Base-by-base conservation (phyloP, 2,113 vertebrate genomes). In the Pomatostomus ruficeps region DNA sequence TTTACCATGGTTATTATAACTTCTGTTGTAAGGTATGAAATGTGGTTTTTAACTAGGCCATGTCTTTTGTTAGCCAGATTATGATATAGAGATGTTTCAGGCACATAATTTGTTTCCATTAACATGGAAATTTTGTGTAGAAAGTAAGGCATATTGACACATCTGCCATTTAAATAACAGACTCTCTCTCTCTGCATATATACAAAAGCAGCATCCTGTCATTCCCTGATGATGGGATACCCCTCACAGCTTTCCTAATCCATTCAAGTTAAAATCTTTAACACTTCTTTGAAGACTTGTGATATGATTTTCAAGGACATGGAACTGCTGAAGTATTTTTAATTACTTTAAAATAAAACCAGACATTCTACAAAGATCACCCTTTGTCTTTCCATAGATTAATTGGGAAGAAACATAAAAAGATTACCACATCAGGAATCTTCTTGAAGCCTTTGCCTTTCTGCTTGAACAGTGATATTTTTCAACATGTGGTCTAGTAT, bases 401-500 rank as follows among this genome's bases (percentile, higher is more conserved):
- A 55, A 71, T 31, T 77, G 78, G 25, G 65, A 95, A 95, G 55
- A 93, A 90, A 88, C 43, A 88, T 52, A 71, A 96, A 95, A 95
- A 96, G 82, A 82, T 94, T 86, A 97, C 96, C 78, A 85, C 74
- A 84, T 97, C 86, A 97, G 95, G 73, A 93, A 96, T 94, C 70
- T 63, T 94, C 96, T 97, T 97, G 96, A 98, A 98, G 98, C 95
- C 94, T 98, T 98, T 98, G 98, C 97, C 97, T 97, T 97, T 97
- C 96, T 98, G 85, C 96, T 98, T 97, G 97, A 97, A 98, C 96
- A 98, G 97, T 97, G 95, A 91, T 95, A 93, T 98, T 97, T 98
- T 98, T 97, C 98, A 98, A 99, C 98, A 99, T 99, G 98, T 98
- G 98, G 98, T 98, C 98, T 98, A 98, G 97, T 98, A 98, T 96